Evolutionary conservation across 2,113 vertebrate genomes (phyloP).

Genomic region (Alouatta palliata): DNA sequence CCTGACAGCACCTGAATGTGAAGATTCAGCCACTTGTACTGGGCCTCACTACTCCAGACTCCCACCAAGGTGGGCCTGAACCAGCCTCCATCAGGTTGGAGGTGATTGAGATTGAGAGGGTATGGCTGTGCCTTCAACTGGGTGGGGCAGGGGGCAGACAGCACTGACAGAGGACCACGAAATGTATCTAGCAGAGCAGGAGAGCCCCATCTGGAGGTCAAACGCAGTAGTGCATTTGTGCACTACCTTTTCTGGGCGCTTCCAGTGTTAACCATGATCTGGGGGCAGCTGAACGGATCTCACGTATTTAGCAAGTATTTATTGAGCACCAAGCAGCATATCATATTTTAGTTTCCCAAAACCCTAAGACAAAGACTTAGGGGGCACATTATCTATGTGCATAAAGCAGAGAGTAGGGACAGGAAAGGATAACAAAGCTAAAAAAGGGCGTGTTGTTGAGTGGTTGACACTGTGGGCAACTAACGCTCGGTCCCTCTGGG

Average conservation of each 20-base stretch:
- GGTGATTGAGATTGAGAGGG: neutral
- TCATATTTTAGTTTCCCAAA: neutral
- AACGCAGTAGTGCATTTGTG: neutral
- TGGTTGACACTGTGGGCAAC: neutral
- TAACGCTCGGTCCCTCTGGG: rapidly evolving
- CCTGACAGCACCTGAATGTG: neutral
- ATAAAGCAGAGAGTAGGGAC: neutral
- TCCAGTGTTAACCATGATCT: neutral
- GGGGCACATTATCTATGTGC: neutral
- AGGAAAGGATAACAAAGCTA: neutral
- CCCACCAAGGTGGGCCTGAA: neutral
- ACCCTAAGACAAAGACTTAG: neutral
- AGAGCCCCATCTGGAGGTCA: neutral
- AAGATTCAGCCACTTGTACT: neutral
- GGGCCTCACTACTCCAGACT: neutral
- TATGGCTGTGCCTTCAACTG: neutral
- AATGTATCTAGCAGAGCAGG: neutral
- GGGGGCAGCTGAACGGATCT: neutral
- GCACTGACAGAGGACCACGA: neutral
- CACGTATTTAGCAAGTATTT: neutral
- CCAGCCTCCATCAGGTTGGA: neutral
- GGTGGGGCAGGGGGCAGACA: neutral
- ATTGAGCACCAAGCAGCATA: neutral
- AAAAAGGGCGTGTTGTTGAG: rapidly evolving
- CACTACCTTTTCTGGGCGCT: neutral